phyloP scores from a whole-genome alignment of 1,140 invertebrate species.

The Prorops nasuta region DNA sequence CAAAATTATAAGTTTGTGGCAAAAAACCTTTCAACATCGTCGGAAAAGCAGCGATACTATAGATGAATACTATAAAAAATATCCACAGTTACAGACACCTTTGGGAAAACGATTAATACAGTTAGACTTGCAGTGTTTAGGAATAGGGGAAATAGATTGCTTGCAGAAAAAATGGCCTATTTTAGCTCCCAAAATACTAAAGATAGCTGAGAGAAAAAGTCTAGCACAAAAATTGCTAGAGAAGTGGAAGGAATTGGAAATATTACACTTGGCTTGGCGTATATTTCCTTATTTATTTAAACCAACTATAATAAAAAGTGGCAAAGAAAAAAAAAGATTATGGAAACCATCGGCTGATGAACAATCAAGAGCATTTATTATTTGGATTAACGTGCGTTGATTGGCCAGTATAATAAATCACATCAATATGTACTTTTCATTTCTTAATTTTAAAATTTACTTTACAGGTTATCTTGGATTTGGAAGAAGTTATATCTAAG shows the following conservation, averaged over 20 bases:
- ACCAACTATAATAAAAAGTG: not conserved
- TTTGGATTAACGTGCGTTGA: not conserved
- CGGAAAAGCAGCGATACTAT: no score
- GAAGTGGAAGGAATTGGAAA: not conserved
- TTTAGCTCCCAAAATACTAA: not conserved
- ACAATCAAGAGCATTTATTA: no score
- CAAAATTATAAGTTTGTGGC: no score
- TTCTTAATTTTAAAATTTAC: not conserved
- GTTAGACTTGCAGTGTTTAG: not conserved
- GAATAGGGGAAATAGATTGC: not conserved
- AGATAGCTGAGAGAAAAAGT: not conserved
- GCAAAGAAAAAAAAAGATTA: not conserved
- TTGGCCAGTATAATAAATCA: not conserved
- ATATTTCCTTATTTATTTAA: not conserved
- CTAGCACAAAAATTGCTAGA: not conserved
- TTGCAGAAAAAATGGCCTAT: not conserved
- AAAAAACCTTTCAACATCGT: no score
- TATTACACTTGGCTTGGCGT: not conserved
- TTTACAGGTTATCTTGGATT: not conserved
- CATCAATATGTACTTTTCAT: not conserved
- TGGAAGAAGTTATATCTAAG: no score
- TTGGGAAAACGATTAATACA: not conserved
- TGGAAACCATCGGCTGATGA: not conserved
- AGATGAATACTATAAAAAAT: no score
- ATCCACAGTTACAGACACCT: no score